Evolutionary conservation across 2,888 invertebrate genomes (phyloP), one percentile per base, ranked within the genome.

Genomic region (Eupithecia abbreviata): DNA sequence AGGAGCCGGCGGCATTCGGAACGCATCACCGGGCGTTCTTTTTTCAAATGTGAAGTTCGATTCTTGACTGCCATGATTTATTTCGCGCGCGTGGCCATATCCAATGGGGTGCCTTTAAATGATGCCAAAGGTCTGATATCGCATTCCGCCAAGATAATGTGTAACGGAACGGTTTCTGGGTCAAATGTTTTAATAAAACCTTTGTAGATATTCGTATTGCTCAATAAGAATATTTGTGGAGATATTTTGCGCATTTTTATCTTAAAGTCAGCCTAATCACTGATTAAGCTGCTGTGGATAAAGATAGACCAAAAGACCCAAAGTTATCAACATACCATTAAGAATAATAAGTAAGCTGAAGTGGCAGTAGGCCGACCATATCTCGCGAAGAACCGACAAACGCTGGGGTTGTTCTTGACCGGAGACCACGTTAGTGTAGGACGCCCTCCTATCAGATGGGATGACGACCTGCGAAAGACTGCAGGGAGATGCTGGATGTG

Each of bases 11-110:
- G 82, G 83, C 85, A 84, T 86, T 86, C 84, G 79, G 84, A 87
- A 87, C 86, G 87, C 87, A 87, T 84, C 85, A 82, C 79, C 77
- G 81, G 75, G 78, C 83, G 84, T 84, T 85, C 84, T 84, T 85
- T 85, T 84, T 84, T 85, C 81, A 79, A 81, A 82, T 82, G 79
- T 81, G 81, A 84, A 84, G 75, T 82, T 81, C 83, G 82, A 82
- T 80, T 82, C 84, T 82, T 80, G 80, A 77, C 81, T 81, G 83
- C 73, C 77, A 80, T 82, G 83, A 82, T 83, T 84, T 82, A 83
- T 82, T 75, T 75, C 76, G 71, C 80, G 80, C 80, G 79, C 82
- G 83, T 81, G 82, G 81, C 80, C 71, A 82, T 76, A 76, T 74
- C 77, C 77, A 75, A 80, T 80, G 77, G 74, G 72, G 77, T 65